Evolutionary conservation across 2,113 vertebrate species (phyloP), one percentile per base, ranked within the genome.

Genomic region (Rhynchomys soricoides): DNA sequence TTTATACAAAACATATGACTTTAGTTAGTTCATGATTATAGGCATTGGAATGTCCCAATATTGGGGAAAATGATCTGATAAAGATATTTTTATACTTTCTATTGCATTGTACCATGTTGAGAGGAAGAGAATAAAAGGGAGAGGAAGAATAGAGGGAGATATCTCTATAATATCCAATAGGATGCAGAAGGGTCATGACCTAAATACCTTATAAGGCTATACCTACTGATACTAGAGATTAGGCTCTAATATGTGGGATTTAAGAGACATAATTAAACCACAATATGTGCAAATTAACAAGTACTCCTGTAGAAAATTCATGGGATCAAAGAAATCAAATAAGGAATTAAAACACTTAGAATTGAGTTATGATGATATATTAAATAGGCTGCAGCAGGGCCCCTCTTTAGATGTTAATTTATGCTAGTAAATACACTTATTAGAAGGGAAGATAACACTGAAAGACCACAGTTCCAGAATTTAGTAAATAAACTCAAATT

Each of bases 331-430:
- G 45, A 87, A 83, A 90, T 34, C 31, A 75, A 31, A 64, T 83
- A 40, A 83, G 50, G 9, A 87, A 90, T 62, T 86, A 83, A 91
- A 77, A 57, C 40, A 71, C 86, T 93, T 82, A 62, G 37, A 77
- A 90, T 26, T 78, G 34, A 92, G 40, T 89, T 48, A 86, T 90
- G 77, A 66, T 66, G 1, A 26, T 90, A 64, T 75, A 55, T 93
- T 64, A 90, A 92, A 83, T 7, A 37, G 40, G 15, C 24, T 77
- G 6, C 3, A 19, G 37, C 16, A 71, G 70, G 59, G 59, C 9
- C 17, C 10, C 70, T 48, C 73, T 26, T 92, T 82, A 64, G 24
- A 68, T 64, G 5, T 34, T 90, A 73, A 78, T 87, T 87, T 83
- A 64, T 83, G 8, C 6, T 62, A 50, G 40, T 87, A 77, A 93